phyloP scores from a whole-genome alignment of 2,888 invertebrate genomes.

The Perdita meconis region DNA sequence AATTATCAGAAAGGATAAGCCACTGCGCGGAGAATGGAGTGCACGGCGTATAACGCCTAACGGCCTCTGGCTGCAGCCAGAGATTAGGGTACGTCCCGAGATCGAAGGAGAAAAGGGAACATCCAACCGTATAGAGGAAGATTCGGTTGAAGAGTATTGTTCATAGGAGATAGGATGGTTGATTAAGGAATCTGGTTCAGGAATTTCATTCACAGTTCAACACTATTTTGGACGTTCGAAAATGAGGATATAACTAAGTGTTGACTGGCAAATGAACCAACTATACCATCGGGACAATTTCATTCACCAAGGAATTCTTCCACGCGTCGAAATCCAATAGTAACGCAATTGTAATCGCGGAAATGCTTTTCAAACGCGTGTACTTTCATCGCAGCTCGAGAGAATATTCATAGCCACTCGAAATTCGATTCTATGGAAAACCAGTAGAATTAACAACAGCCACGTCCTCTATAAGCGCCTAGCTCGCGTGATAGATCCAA shows the following conservation, averaged over 20 bases:
- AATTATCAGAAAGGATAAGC: slow-evolving; percentile 73
- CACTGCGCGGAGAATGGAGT: slow-evolving; percentile 63
- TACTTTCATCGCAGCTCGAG: neutral
- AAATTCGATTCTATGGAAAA: slow-evolving; percentile 43
- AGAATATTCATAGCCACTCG: neutral
- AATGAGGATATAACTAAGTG: too few relatives aligned
- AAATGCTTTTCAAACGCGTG: neutral
- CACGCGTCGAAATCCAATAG: neutral
- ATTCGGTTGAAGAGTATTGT: neutral
- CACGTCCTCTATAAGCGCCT: slow-evolving; percentile 29
- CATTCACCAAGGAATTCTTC: too few relatives aligned
- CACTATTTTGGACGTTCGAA: too few relatives aligned
- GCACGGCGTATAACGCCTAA: slow-evolving; percentile 25
- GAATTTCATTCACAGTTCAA: too few relatives aligned
- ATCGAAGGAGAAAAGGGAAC: slow-evolving; percentile 20
- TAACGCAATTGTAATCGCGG: slow-evolving; percentile 4
- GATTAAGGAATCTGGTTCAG: neutral
- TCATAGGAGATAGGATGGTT: neutral
- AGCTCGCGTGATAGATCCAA: slow-evolving; percentile 41
- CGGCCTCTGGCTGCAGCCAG: slow-evolving; percentile 34
- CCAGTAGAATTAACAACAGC: slow-evolving; percentile 11
- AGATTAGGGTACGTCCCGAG: slow-evolving; percentile 42
- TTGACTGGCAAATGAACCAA: too few relatives aligned
- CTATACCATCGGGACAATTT: neutral
- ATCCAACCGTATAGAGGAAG: neutral